A percentile compares a stretch with the other conserved stretches of the same genome.
These are phyloP conservation scores for Porites australiensis DNA, from an alignment of 64 coral and sea anemone genomes.

Conservation along the genomic window DNA sequence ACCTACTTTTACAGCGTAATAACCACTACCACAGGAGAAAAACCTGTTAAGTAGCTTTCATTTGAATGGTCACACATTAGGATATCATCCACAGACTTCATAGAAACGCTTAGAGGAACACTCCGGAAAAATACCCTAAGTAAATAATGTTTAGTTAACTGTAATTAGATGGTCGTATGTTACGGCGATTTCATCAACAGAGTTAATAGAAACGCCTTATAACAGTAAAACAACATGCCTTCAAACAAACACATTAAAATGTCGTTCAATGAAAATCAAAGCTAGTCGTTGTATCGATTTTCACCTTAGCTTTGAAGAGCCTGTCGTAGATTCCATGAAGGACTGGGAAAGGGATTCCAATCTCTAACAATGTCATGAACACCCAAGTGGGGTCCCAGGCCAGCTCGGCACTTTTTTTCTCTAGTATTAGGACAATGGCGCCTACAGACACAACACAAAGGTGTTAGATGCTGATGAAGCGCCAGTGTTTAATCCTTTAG, in stretches of 20 bases:
- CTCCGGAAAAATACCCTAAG: too few relatives aligned
- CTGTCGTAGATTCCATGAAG: slow-evolving; percentile 93
- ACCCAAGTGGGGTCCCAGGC: slow-evolving; percentile 87
- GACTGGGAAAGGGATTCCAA: slow-evolving; percentile 93
- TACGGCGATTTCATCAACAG: too few relatives aligned
- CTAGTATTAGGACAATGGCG: slow-evolving; percentile 84
- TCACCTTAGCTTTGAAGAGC: slow-evolving; percentile 94
- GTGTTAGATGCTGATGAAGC: too few relatives aligned
- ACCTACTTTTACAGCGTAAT: background rate
- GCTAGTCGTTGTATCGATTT: background rate
- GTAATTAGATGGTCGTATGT: too few relatives aligned
- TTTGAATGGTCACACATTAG: background rate
- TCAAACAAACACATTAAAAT: background rate
- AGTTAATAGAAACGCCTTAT: too few relatives aligned
- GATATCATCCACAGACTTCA: background rate
- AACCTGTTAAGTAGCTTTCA: background rate
- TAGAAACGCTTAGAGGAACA: background rate
- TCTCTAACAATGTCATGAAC: slow-evolving; percentile 92
- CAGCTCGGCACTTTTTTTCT: slow-evolving; percentile 82
- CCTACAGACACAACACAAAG: slow-evolving; percentile 35
- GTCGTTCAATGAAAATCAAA: background rate
- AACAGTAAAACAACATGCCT: too few relatives aligned
- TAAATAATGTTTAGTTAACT: too few relatives aligned
- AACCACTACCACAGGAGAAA: background rate
- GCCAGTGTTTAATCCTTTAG: too few relatives aligned